Conservation (phyloP, 2,113 vertebrate genomes). For the Salvator merianae region DNA sequence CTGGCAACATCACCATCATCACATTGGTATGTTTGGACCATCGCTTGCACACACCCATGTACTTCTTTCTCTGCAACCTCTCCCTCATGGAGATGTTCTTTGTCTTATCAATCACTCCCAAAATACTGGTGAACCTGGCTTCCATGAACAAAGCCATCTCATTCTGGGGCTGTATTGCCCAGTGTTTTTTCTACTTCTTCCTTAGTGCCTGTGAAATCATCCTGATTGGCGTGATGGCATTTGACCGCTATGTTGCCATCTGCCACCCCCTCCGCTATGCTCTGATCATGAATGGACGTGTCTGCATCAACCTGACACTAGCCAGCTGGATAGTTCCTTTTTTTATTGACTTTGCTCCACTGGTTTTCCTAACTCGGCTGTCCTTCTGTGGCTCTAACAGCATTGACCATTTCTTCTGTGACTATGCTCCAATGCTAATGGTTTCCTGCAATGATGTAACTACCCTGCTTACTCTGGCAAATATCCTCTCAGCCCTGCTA, state of each 20-base stretch:
- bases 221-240: constrained; percentile 44
- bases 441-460: constrained; percentile 8
- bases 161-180: constrained; percentile 40
- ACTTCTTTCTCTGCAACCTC: constrained; percentile 59
- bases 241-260: constrained; percentile 48
- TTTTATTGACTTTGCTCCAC: constrained; percentile 10
- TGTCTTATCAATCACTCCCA: constrained; percentile 40
- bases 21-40: background rate
- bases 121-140: constrained; percentile 41
- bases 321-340: constrained; percentile 38
- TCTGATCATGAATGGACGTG: constrained; percentile 19
- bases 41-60: constrained; percentile 46
- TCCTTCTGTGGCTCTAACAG: constrained; percentile 47
- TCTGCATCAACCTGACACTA: constrained; percentile 27
- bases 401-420: constrained; percentile 54
- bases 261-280: constrained; percentile 49
- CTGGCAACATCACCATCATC: constrained; percentile 52
- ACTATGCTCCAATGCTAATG: constrained; percentile 6
- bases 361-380: constrained; percentile 21
- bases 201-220: constrained; percentile 32
- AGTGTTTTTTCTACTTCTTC: constrained; percentile 44
- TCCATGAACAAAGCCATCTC: constrained; percentile 27
- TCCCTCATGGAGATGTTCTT: constrained; percentile 48
- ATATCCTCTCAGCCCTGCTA: background rate
- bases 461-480: background rate